Evolutionary conservation across 2,888 invertebrate genomes (phyloP), one percentile per base, ranked within the genome.

Genomic region (Chymomyza fuscimana): DNA sequence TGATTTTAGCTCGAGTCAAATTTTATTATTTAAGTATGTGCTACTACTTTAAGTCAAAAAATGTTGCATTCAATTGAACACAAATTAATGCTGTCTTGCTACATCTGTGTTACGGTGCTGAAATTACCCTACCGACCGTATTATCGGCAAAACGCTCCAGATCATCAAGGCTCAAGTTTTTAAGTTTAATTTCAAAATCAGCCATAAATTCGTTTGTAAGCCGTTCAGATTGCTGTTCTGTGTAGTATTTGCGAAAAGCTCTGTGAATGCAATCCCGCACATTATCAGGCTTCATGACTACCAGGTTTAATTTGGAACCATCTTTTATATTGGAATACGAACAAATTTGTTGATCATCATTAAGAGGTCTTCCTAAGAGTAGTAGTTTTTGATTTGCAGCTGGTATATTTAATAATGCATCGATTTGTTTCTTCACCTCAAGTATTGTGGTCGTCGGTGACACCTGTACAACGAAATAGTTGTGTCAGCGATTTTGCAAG

Each of bases 241-340:
- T 92, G 82, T 94, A 94, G 82, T 94, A 94, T 82, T 93, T 94
- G 4, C 91, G 90, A 67, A 91, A 91, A 0, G 87, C 85, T 0
- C 91, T 86, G 56, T 85, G 80, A 7, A 91, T 93, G 93, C 79
- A 95, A 93, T 94, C 93, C 72, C 93, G 93, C 0, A 96, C 90
- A 0, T 93, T 92, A 66, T 94, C 94, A 7, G 94, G 93, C 81
- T 95, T 95, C 87, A 95, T 95, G 5, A 95, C 93, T 32, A 96
- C 93, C 71, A 96, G 92, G 88, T 95, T 95, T 59, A 96, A 88
- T 90, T 95, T 96, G 16, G 95, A 94, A 1, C 96, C 96, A 73
- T 96, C 95, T 90, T 95, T 95, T 50, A 96, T 95, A 76, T 93
- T 93, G 5, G 95, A 94, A 90, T 96, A 96, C 59, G 94, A 94